phyloP scores from a whole-genome alignment of 1,140 invertebrate genomes.

The Pseudachorutes palmiensis region DNA sequence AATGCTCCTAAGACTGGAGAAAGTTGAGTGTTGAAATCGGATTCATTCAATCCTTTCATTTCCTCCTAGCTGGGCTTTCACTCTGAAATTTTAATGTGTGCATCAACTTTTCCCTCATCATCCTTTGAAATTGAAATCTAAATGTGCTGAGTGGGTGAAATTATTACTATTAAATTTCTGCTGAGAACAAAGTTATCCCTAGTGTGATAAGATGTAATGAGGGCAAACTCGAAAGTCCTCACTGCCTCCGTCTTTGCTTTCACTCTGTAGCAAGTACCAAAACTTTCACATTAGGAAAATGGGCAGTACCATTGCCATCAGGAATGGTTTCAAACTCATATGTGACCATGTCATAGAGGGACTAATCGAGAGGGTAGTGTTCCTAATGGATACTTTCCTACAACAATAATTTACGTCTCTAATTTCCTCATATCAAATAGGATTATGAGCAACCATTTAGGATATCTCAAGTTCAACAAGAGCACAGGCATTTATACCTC shows the following conservation, averaged over 20 bases:
- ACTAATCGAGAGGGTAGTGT: neutral
- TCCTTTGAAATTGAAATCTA: constrained; percentile 6
- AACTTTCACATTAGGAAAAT: no score
- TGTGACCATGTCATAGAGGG: constrained; percentile 1
- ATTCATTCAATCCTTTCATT: no score
- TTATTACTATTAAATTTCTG: neutral
- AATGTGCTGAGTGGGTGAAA: no score
- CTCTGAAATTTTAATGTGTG: neutral
- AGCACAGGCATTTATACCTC: no score
- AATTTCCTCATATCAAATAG: constrained; percentile 9
- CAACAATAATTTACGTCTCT: neutral
- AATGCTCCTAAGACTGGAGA: no score
- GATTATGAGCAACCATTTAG: neutral
- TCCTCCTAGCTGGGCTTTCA: neutral
- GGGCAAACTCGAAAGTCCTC: constrained; percentile 5
- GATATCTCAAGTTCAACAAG: no score
- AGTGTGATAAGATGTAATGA: constrained; percentile 15
- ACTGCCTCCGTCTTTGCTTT: constrained; percentile 10
- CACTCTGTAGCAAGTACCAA: neutral
- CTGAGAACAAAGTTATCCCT: constrained; percentile 2
- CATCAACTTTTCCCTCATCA: neutral
- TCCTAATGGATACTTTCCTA: neutral
- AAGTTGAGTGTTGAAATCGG: no score
- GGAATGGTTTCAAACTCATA: neutral
- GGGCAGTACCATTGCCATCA: no score